A percentile compares a stretch with the other conserved stretches of the same genome.
Evolutionary conservation across 1,140 invertebrate species (phyloP).

Genomic region (Nephila pilipes): DNA sequence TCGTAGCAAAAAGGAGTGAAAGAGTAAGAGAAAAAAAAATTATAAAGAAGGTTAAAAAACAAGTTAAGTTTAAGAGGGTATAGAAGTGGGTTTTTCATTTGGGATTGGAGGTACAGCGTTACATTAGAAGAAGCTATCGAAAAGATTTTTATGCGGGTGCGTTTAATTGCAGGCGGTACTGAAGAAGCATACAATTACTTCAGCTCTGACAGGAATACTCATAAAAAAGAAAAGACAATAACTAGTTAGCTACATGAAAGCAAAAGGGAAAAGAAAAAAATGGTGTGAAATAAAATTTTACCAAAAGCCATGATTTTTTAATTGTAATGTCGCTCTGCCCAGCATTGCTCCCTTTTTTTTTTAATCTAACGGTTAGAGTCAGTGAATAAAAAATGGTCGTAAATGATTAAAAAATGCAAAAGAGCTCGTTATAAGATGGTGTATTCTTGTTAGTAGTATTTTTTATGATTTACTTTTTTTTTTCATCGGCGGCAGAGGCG

Average conservation of each 20-base stretch:
- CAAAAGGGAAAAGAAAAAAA: slow-evolving; percentile 32
- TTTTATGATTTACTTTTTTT: slow-evolving; percentile 22
- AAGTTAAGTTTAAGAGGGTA: slow-evolving; percentile 71
- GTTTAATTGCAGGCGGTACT: slow-evolving; percentile 69
- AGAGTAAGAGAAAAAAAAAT: slow-evolving; percentile 51
- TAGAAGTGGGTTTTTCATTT: slow-evolving; percentile 69
- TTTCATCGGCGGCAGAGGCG: slow-evolving; percentile 18
- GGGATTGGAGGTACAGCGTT: slow-evolving; percentile 54
- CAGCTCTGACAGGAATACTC: slow-evolving; percentile 49
- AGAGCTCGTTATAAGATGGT: slow-evolving; percentile 54
- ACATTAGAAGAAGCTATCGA: slow-evolving; percentile 69
- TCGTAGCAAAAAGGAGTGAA: slow-evolving; percentile 57
- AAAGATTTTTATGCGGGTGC: slow-evolving; percentile 67
- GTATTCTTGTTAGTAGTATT: neutral
- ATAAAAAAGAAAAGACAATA: slow-evolving; percentile 57
- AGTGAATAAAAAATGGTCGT: slow-evolving; percentile 59
- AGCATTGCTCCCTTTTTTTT: slow-evolving; percentile 49
- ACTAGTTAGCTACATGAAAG: slow-evolving; percentile 42
- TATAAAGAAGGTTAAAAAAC: slow-evolving; percentile 62
- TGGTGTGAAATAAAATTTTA: slow-evolving; percentile 74
- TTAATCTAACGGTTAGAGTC: slow-evolving; percentile 71
- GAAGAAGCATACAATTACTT: slow-evolving; percentile 60
- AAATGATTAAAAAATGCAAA: slow-evolving; percentile 76
- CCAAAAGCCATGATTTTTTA: slow-evolving; percentile 75
- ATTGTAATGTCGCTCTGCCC: slow-evolving; percentile 59